Percentiles rank a stretch among this genome's conserved stretches.
phyloP scores from a whole-genome alignment of 2,888 invertebrate species.

The Melieria omissa region DNA sequence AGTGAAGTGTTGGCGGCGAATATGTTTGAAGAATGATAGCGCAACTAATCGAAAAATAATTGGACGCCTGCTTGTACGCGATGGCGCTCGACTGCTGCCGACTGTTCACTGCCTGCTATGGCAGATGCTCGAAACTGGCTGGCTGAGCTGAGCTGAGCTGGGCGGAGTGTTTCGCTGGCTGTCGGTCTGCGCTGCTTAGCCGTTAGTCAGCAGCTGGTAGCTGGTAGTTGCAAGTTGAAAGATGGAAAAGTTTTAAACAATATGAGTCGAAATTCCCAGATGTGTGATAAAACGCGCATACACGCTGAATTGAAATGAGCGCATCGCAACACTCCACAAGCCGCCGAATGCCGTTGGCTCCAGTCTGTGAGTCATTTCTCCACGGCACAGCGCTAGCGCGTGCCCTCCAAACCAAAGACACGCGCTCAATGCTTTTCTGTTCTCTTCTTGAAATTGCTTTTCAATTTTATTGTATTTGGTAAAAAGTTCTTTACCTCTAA shows the following conservation, averaged over 20 bases:
- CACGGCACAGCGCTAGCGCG: too few species aligned
- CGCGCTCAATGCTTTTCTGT: too few species aligned
- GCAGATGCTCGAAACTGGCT: slow-evolving; percentile 29
- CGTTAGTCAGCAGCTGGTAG: slow-evolving; percentile 9
- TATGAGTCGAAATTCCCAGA: slow-evolving; percentile 59
- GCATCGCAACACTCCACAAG: slow-evolving; percentile 41
- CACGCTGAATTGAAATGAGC: slow-evolving; percentile 43
- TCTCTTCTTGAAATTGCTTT: too few species aligned
- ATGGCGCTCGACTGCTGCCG: slow-evolving; percentile 42
- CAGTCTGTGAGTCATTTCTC: too few species aligned
- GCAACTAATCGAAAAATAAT: slow-evolving; percentile 66
- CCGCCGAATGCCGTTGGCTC: too few species aligned
- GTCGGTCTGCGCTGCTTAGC: slow-evolving; percentile 10
- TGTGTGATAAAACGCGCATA: slow-evolving; percentile 57
- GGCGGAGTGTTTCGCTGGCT: neutral
- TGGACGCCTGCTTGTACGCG: slow-evolving; percentile 49
- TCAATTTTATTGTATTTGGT: too few species aligned
- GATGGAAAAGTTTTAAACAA: slow-evolving; percentile 48
- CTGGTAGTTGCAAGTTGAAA: slow-evolving; percentile 8
- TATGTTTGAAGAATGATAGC: slow-evolving; percentile 62
- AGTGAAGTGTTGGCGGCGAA: slow-evolving; percentile 40
- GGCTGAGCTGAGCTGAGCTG: too few species aligned
- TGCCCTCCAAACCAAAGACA: too few species aligned
- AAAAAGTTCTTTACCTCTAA: too few species aligned
- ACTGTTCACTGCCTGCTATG: slow-evolving; percentile 24